Base-by-base conservation (phyloP, 2,113 vertebrate species). In the Perca fluviatilis region DNA sequence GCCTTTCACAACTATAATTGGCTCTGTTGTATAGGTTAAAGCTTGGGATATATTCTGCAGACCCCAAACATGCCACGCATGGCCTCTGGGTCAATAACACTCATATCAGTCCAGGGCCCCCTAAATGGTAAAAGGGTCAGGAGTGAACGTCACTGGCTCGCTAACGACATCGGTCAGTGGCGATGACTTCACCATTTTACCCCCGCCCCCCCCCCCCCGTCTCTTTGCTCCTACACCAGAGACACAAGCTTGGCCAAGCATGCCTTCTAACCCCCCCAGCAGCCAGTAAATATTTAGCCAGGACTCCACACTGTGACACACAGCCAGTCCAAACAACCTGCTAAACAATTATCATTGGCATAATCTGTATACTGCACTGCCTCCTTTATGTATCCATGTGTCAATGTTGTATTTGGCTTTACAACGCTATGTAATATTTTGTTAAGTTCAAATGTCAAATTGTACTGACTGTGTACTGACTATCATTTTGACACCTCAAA, bases 21-120 rank as follows among this genome's bases (percentile, higher is more conserved):
- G 93, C 89, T 91, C 72, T n/a, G 85, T 95, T 96, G 95, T 95
- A 95, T 95, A 95, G 93, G 93, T 96, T 95, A 95, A 94, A 86
- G 90, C 92, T 84, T 84, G 89, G 93, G 91, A 96, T 95, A 95
- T 95, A 94, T 95, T 95, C 92, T 89, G 92, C 95, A 95, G 94
- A 94, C 92, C 93, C 94, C 86, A 96, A 96, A 96, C 95, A 95
- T 95, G 94, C 93, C 95, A 95, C 58, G 58, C 86, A 90, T 89
- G 91, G 94, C 93, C 93, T 92, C 84, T 81, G 90, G 94, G 94
- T 95, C 94, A 95, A 89, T 94, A 94, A 94, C 95, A 95, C 92
- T 91, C 85, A 74, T 95, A 95, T 95, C 93, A 92, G 92, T 91
- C 90, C 90, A 90, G 79, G 88, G 91, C 91, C 93, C 92, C 94